These are phyloP conservation scores for Girardinichthys multiradiatus DNA, from an alignment of 2,113 vertebrate genomes.

Conservation along the genomic window DNA sequence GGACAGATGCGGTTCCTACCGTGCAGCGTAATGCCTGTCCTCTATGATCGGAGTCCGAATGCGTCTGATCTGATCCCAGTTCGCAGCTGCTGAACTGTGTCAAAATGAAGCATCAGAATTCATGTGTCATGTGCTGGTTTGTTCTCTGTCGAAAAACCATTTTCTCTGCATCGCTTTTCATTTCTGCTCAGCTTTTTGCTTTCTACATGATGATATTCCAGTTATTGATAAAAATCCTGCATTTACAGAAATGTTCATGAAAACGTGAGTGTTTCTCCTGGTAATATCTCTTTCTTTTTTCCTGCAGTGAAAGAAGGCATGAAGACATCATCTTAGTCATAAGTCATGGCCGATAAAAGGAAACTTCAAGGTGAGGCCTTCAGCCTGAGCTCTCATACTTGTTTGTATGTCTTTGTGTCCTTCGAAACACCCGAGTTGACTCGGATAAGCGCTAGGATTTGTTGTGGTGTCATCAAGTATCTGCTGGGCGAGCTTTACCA, in stretches of 20 bases:
- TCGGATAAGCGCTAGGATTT: background rate
- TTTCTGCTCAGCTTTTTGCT: background rate
- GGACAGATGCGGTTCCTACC: too few species aligned
- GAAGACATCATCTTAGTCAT: slow-evolving; percentile 88
- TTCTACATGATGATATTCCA: background rate
- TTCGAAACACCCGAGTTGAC: background rate
- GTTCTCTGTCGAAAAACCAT: too few species aligned
- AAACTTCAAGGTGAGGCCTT: slow-evolving; percentile 88
- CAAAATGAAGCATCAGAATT: background rate
- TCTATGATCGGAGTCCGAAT: background rate
- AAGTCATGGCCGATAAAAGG: slow-evolving; percentile 95
- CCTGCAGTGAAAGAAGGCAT: slow-evolving; percentile 86
- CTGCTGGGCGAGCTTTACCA: slow-evolving; percentile 5
- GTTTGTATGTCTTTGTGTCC: background rate
- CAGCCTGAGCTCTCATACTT: background rate
- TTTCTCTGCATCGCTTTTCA: too few species aligned
- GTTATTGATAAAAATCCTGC: background rate
- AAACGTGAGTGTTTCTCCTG: background rate
- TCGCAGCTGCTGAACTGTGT: background rate
- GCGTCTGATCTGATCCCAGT: background rate
- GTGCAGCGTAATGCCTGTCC: too few species aligned
- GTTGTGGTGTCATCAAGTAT: slow-evolving; percentile 11
- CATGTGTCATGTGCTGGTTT: background rate
- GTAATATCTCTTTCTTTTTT: background rate
- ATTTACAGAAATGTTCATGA: background rate